phyloP scores from a whole-genome alignment of 2,113 vertebrate species.

The Halcyon malimbica region DNA sequence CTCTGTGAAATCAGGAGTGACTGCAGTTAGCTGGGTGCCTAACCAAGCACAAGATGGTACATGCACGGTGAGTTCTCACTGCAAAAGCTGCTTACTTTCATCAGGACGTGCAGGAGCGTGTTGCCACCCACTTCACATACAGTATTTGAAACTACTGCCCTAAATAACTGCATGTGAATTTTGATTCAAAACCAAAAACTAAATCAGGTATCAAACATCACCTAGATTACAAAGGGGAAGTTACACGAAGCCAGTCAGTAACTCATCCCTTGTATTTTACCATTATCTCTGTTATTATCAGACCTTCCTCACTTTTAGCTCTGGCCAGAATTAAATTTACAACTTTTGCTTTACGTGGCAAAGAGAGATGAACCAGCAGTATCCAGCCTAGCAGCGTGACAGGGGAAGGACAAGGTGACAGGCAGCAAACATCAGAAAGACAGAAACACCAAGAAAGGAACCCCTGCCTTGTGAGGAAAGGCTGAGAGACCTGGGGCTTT shows the following conservation, averaged over 20 bases:
- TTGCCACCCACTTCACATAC: not conserved
- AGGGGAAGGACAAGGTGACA: not conserved
- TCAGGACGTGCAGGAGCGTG: not conserved
- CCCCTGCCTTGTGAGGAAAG: no score
- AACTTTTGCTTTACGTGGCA: not conserved
- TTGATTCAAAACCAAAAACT: not conserved
- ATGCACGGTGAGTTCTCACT: not conserved
- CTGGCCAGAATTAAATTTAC: not conserved
- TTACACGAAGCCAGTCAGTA: not conserved
- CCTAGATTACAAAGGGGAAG: not conserved
- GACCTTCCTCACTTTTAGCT: not conserved
- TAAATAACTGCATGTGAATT: not conserved
- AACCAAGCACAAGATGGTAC: constrained; percentile 16
- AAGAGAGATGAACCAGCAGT: not conserved
- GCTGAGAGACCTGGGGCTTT: no score
- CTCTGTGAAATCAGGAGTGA: not conserved
- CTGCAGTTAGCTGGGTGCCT: not conserved
- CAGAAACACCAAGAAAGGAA: not conserved
- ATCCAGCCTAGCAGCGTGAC: not conserved
- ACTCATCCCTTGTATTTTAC: not conserved
- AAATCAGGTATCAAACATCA: not conserved
- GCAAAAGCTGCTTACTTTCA: not conserved
- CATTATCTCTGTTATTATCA: not conserved
- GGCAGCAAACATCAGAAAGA: not conserved
- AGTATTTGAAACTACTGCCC: not conserved